A percentile compares a stretch with the other conserved stretches of the same genome.
Conservation (phyloP, 2,113 vertebrate species). For the Salminus brasiliensis region DNA sequence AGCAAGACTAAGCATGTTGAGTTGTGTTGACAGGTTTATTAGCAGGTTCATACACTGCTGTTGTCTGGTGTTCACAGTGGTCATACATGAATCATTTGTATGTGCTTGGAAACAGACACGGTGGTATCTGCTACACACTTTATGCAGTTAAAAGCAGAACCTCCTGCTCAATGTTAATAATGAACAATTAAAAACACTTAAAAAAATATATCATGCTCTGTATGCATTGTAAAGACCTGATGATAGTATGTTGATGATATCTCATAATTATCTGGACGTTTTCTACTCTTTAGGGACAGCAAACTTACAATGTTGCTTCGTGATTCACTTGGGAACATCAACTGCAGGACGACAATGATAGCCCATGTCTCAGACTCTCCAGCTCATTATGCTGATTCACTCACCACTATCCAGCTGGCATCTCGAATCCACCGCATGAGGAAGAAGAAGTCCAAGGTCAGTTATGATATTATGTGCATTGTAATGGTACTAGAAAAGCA, state of each 20-base stretch:
- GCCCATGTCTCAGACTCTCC: conserved; percentile 93
- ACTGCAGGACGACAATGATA: conserved; percentile 96
- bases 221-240: background rate
- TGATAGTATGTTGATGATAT: background rate
- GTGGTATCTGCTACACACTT: background rate
- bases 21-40: conserved; percentile 51
- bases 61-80: conserved; percentile 1
- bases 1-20: conserved; percentile 31
- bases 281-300: conserved; percentile 84
- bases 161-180: background rate
- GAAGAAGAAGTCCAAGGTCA: conserved; percentile 95
- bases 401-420: conserved; percentile 93
- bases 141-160: background rate
- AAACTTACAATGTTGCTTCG: conserved; percentile 93
- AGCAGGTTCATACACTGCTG: conserved; percentile 8
- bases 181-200: background rate
- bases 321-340: conserved; percentile 92
- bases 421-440: conserved; percentile 94
- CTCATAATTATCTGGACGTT: background rate
- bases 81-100: conserved; percentile 4
- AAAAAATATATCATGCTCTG: background rate
- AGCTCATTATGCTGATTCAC: conserved; percentile 88
- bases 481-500: background rate
- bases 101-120: background rate
- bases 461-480: background rate